Base-by-base conservation (phyloP, 2,888 invertebrate species). In the Melinaea marsaeus region DNA sequence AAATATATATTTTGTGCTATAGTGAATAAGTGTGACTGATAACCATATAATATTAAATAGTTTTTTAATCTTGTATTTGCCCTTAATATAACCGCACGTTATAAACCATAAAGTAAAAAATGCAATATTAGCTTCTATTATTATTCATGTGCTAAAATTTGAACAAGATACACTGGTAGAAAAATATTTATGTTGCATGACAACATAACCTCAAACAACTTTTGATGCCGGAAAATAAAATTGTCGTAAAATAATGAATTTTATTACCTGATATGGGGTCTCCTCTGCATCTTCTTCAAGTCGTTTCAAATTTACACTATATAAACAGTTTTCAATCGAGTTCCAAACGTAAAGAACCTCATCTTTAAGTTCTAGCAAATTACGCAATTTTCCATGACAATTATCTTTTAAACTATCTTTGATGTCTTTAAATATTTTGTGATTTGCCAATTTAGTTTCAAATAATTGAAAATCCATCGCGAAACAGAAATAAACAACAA, bases 291-390 rank as follows among this genome's bases (percentile, higher is more conserved):
- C 77, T 75, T 85, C 85, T 77, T 92, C 82, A 75, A 91, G 74
- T 78, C 86, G 79, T 78, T 86, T 90, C 68, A 94, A 72, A 79
- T 94, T 94, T 69, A 94, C 81, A 65, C 93, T 90, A 72, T 93
- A 85, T 66, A 95, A 88, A 79, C 93, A 94, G 76, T 92, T 92
- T 78, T 94, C 93, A 63, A 90, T 83, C 2, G 92, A 88, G 76
- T 93, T 92, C 95, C 95, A 95, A 72, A 93, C 90, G 75, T 93
- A 95, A 62, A 95, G 83, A 71, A 94, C 92, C 80, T 94, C 93
- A 71, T 94, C 94, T 65, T 92, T 92, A 61, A 94, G 90, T 72
- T 92, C 92, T 37, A 94, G 78, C 70, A 94, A 91, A 82, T 94
- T 94, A 65, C 91, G 88, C 70, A 94, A 91, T 73, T 93, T 94